phyloP scores from a whole-genome alignment of 1,140 invertebrate genomes.

The Trichoplusia ni region DNA sequence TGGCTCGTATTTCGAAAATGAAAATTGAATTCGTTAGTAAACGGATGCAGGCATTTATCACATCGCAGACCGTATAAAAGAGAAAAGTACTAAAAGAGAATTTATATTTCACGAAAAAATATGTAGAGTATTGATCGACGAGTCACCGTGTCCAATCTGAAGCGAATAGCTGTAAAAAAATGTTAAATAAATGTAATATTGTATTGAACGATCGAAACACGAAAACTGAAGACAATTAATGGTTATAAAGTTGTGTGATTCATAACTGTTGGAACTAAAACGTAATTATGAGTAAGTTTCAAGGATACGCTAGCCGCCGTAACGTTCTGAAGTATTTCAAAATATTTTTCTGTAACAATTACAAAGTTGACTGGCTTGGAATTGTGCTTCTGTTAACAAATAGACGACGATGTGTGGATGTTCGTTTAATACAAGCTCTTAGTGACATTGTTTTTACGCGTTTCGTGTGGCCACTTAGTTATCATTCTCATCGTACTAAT shows the following conservation, averaged over 20 bases:
- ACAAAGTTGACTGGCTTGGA: background rate
- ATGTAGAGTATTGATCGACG: background rate
- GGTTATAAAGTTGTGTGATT: background rate
- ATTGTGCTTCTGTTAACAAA: background rate
- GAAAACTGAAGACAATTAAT: background rate
- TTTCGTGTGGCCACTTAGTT: constrained; percentile 3
- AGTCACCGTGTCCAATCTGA: background rate
- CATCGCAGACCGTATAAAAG: background rate
- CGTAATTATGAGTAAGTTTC: background rate
- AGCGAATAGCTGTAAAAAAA: background rate
- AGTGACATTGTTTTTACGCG: background rate
- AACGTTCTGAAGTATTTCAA: background rate
- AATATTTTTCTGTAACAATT: background rate
- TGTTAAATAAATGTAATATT: background rate
- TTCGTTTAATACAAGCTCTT: background rate
- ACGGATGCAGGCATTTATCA: background rate
- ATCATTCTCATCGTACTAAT: constrained; percentile 1
- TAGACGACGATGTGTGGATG: background rate
- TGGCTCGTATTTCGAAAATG: background rate
- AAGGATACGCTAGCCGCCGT: background rate
- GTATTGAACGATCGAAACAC: background rate
- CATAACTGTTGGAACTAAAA: background rate
- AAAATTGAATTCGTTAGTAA: background rate
- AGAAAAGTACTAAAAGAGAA: constrained; percentile 1
- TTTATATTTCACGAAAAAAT: too few species aligned